phyloP scores from a whole-genome alignment of 2,888 invertebrate species.

The Plebejus argus region DNA sequence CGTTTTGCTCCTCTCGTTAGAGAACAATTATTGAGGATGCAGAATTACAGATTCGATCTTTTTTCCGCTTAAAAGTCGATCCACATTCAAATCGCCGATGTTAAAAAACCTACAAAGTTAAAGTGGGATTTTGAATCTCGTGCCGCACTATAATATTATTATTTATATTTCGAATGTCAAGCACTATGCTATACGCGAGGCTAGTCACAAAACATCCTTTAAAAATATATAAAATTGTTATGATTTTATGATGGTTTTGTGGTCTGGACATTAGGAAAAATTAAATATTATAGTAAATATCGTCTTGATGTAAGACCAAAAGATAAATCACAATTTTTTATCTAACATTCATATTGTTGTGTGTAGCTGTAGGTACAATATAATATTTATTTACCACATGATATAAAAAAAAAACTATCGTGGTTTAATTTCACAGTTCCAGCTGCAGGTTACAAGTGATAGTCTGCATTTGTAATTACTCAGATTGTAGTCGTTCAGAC shows the following conservation, averaged over 20 bases:
- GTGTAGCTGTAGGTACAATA: too few species aligned
- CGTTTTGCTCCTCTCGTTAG: constrained; percentile 75
- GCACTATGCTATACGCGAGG: too few species aligned
- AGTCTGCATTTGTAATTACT: constrained; percentile 46
- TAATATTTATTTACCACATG: neutral
- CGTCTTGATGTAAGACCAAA: too few species aligned
- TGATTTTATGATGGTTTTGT: too few species aligned
- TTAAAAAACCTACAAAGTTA: neutral
- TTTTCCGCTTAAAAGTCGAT: constrained; percentile 21
- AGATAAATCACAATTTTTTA: too few species aligned
- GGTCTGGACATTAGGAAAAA: too few species aligned
- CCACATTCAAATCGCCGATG: constrained; percentile 19
- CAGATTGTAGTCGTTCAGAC: constrained; percentile 48
- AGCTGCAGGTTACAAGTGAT: constrained; percentile 28
- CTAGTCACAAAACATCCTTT: too few species aligned
- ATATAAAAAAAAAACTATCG: neutral
- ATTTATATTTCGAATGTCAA: neutral
- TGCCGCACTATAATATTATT: constrained; percentile 9
- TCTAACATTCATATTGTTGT: too few species aligned
- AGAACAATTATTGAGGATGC: constrained; percentile 65
- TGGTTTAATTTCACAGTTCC: neutral
- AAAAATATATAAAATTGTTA: too few species aligned
- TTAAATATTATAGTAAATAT: too few species aligned
- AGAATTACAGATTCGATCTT: constrained; percentile 22
- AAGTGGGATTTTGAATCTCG: neutral